Percentiles rank a stretch among this genome's conserved stretches.
These are phyloP conservation scores for Prionailurus bengalensis DNA, from an alignment of 2,113 vertebrate species.

Conservation along the genomic window DNA sequence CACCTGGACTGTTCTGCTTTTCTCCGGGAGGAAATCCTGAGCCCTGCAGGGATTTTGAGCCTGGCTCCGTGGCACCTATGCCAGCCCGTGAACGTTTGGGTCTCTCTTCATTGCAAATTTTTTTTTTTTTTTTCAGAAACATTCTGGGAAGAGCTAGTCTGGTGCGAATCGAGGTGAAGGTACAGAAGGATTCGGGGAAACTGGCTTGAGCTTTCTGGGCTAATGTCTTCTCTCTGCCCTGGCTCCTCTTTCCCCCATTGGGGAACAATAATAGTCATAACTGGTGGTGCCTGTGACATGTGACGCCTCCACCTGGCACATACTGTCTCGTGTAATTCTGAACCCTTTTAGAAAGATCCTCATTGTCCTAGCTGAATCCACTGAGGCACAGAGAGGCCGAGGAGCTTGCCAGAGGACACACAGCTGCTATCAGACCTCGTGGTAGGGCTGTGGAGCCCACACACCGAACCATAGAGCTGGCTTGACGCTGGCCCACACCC, in stretches of 20 bases:
- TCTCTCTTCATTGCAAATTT: not conserved
- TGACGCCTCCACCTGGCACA: not conserved
- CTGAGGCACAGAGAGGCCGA: not conserved
- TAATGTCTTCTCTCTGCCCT: not conserved
- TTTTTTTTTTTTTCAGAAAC: not conserved
- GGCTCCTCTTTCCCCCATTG: no score
- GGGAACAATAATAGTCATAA: no score
- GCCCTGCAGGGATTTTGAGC: not conserved
- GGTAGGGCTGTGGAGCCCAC: not conserved
- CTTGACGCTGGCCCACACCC: not conserved
- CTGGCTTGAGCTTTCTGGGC: not conserved
- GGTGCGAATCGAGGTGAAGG: not conserved
- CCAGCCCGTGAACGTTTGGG: not conserved
- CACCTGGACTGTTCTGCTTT: not conserved
- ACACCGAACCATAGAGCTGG: not conserved
- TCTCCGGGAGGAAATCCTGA: not conserved
- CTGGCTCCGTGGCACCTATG: not conserved
- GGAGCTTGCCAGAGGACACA: not conserved
- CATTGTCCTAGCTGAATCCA: not conserved
- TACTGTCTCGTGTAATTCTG: not conserved
- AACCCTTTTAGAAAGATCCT: not conserved
- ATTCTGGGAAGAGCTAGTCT: not conserved
- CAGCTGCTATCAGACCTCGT: not conserved
- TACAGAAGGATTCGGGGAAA: not conserved
- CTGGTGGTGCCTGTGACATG: not conserved